These are phyloP conservation scores for Sinocyclocheilus maitianheensis DNA, from an alignment of 2,113 vertebrate species.

Conservation along the genomic window DNA sequence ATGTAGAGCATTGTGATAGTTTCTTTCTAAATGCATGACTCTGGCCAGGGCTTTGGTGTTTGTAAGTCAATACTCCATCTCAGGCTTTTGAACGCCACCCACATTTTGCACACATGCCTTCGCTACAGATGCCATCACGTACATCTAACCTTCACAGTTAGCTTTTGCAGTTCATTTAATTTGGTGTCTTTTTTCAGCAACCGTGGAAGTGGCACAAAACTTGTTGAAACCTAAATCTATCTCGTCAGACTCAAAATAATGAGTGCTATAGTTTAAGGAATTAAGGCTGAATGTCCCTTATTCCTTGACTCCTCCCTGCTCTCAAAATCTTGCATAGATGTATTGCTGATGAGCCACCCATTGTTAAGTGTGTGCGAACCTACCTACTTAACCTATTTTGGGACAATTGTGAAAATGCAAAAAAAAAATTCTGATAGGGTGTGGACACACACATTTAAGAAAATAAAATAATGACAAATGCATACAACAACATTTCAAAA, in stretches of 20 bases:
- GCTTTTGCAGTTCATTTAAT: neutral
- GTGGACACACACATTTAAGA: too few species aligned
- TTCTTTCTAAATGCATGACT: neutral
- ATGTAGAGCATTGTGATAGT: neutral
- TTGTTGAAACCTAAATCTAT: neutral
- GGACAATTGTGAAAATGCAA: neutral
- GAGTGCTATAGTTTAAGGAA: neutral
- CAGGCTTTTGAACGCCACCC: neutral
- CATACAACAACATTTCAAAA: too few species aligned
- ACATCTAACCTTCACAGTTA: neutral
- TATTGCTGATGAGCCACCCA: too few species aligned
- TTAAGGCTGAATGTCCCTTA: neutral
- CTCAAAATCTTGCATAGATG: neutral
- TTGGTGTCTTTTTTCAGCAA: neutral
- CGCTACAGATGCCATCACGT: neutral
- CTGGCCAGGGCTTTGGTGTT: neutral
- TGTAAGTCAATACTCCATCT: constrained; percentile 12
- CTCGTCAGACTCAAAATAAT: neutral
- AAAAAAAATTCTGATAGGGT: too few species aligned
- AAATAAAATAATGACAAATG: too few species aligned
- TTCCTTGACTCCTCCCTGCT: neutral
- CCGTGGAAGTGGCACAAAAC: too few species aligned
- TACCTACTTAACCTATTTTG: neutral
- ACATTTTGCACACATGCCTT: neutral
- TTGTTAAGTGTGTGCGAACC: neutral